Base-by-base conservation (phyloP, 2,888 invertebrate genomes). In the Agrochola lota region DNA sequence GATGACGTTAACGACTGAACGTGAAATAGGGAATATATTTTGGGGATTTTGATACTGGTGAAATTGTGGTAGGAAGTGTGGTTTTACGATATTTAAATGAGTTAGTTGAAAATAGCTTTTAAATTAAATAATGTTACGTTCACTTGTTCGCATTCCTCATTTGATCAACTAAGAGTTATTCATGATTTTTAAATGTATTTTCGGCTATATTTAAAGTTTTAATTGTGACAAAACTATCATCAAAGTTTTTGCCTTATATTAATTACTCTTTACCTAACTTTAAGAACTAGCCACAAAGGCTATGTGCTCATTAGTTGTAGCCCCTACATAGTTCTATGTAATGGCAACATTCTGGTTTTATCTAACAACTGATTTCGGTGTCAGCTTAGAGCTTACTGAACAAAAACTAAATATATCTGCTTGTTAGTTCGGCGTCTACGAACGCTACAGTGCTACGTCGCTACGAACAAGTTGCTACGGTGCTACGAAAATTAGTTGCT, bases 401-500 rank as follows among this genome's bases (percentile, higher is more conserved):
- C 76, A 86, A 86, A 85, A 81, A 80, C 70, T 72, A 74, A 75
- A 74, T 77, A 64, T 60, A 84, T 77, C 67, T 73, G 80, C 67
- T 86, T 81, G 64, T 85, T 75, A 80, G 84, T 87, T 79, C 46
- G 52, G 63, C 73, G 63, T 75, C 71, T 78, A 77, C 80, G 55
- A 75, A 68, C 49, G 71, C 68, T 82, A 78, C 75, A 49, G 6
- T 49, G 80, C 80, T 85, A 83, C 85, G 67, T 68, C 5, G 55
- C 70, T 72, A n/a, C 72, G 52, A 78, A 77, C 46, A 63, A 84
- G 71, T 52, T 78, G 80, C 86, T 87, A 80, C 74, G 64, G 20
- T 26, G 85, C 80, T 85, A 85, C 83, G 30, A 15, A 30, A 83
- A 85, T 55, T 74, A 84, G 68, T 46, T 74, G 80, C 88, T 88